Base-by-base conservation (phyloP, 2,888 invertebrate genomes). In the Pocota personata region DNA sequence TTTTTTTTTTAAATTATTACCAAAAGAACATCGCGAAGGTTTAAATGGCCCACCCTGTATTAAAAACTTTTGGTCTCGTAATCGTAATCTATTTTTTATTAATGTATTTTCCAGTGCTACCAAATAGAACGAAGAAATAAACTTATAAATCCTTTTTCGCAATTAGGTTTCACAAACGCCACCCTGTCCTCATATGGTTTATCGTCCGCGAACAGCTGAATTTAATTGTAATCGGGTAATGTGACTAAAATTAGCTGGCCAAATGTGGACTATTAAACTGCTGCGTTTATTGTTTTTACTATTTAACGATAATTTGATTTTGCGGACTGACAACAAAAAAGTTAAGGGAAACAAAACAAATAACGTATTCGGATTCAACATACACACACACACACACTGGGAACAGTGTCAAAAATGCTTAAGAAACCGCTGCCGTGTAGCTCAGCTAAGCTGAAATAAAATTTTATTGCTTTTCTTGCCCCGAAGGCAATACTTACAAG, bases 381-480 rank as follows among this genome's bases (percentile, higher is more conserved):
- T 40, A 30, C 55, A 21, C 8, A 8, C 43, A 16, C 5, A 2
- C 14, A 60, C 37, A 60, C 75, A 62, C 46, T 75, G 55, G 40
- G 69, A 62, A 66, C 57, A 52, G 67, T 27, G 67, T 62, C 43
- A 69, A 64, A 77, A 77, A 77, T 50, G 76, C 76, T 77, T 76
- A 57, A 48, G 58, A 58, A 77, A 43, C 19, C 21, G 30, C 21
- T 48, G 32, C 46, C 21, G 50, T 16, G 48, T 60, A 48, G 48
- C 52, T 73, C 73, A 35, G 62, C 55, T 57, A 71, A 48, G 71
- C 37, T 40, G 30, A 62, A 75, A 75, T 76, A 82, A 75, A 82
- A 75, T 82, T 77, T 67, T 82, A 82, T 82, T 75, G 75, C 75
- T 62, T 62, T 35, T 30, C 67, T 32, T 69, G 21, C 35, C 52